Base-by-base conservation (phyloP, 2,113 vertebrate genomes). In the Bufo gargarizans region DNA sequence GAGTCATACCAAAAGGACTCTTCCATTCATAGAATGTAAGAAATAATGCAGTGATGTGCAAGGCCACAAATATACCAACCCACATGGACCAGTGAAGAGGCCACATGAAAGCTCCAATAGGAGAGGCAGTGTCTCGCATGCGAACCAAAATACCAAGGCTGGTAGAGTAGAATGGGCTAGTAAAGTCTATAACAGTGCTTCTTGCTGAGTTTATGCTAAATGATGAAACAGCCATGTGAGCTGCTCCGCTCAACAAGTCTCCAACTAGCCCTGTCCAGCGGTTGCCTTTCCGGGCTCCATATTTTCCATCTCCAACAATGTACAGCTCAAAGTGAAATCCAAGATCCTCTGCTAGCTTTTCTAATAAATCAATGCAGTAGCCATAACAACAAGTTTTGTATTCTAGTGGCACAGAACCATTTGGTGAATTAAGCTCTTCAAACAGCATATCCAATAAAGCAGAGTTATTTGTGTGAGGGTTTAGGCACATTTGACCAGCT, bases 11-110 rank as follows among this genome's bases (percentile, higher is more conserved):
- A 0, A 97, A 99, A 79, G 98, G 98, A 92, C 97, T 99, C 91
- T 97, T 97, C 98, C 98, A 99, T 92, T 99, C 98, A 0, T 97
- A 99, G 10, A 99, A 93, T 6, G 98, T 99, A 92, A 99, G 98
- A 94, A 99, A 98, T 90, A 99, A 96, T 0, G 97, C 98, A 0
- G 96, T 99, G 90, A 96, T 94, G 89, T 99, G 98, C 90, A 99
- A 95, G 0, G 98, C 97, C 8, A 97, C 94, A 0, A 99, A 99
- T 87, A 99, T 94, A 22, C 98, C 98, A 94, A 99, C 94, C 98
- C 98, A 99, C 98, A 97, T 98, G 90, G 97, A 96, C 98, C 98
- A 99, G 93, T 99, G 98, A 85, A 99, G 92, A 0, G 98, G 98
- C 98, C 98, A 98, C 97, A 97, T 97, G 94, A 99, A 99, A 80